A percentile compares a stretch with the other conserved stretches of the same genome.
Evolutionary conservation across 2,888 invertebrate genomes (phyloP).

Genomic region (Hofmannophila pseudospretella): DNA sequence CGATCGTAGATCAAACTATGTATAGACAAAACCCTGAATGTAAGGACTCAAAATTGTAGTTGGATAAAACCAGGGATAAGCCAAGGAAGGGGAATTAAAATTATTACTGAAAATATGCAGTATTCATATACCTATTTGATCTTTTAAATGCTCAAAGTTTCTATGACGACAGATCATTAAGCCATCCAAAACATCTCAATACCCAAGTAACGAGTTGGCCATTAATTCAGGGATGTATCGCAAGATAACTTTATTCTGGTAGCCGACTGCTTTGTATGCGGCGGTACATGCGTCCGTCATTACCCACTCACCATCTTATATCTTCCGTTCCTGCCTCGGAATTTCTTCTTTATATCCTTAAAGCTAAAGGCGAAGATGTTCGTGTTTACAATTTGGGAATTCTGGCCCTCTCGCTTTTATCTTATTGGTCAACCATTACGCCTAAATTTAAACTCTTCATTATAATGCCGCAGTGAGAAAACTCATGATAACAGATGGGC

Average conservation of each 20-base stretch:
- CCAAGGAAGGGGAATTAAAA: too few species aligned
- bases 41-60: too few species aligned
- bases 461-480: conserved; percentile 73
- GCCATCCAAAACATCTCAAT: conserved; percentile 71
- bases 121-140: too few species aligned
- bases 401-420: conserved; percentile 71
- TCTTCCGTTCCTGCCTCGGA: conserved; percentile 17
- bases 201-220: conserved; percentile 75
- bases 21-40: too few species aligned
- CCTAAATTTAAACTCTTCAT: conserved; percentile 78
- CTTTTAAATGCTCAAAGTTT: conserved; percentile 40
- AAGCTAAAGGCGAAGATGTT: conserved; percentile 19
- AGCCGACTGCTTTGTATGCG: conserved; percentile 76
- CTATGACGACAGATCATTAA: conserved; percentile 55
- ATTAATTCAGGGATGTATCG: conserved; percentile 77
- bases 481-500: conserved; percentile 61
- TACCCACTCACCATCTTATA: conserved; percentile 47
- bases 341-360: conserved; percentile 29
- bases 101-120: too few species aligned
- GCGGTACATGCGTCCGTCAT: conserved; percentile 73
- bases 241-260: conserved; percentile 77
- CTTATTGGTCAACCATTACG: conserved; percentile 77
- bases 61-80: too few species aligned
- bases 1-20: too few species aligned
- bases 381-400: conserved; percentile 32